Evolutionary conservation across 2,113 vertebrate species (phyloP), one percentile per base, ranked within the genome.

Genomic region (Narcine bancroftii): DNA sequence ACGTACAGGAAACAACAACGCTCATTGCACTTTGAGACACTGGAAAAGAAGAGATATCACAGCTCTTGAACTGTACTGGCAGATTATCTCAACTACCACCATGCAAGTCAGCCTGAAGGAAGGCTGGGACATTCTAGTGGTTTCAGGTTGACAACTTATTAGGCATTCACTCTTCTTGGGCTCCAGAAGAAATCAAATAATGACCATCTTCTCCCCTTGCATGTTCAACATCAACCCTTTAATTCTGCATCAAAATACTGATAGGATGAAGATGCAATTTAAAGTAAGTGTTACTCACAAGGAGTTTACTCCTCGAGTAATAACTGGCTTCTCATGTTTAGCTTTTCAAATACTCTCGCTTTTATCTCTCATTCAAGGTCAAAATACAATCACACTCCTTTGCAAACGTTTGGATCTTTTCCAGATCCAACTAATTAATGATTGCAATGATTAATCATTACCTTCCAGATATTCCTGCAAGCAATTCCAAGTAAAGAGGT

Each of bases 1-100:
- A 96, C 96, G 0, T 98, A 99, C 63, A 99, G 97, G 93, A 98
- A 98, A 93, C 97, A 98, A 94, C 97, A 97, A 33, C 98, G 96
- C 93, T 97, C 97, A 0, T 99, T 97, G 0, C 94, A 94, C 94
- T 97, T 98, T 91, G 97, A 98, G 92, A 95, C 94, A 77, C 98
- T 99, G 94, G 6, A 2, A 71, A 89, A 39, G 63, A 79, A 92
- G 69, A 81, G 71, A 92, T n/a, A 87, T 21, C 39, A 71, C 29
- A 53, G 1, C 39, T 47, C 63, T 29, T 0, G 26, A 6, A 47
- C 9, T 17, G 5, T n/a, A 24, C 63, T 29, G 89, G 26, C 39
- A 69, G 13, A 39, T 69, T 33, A 42, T 71, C 63, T 17, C 21
- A 69, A 15, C 85, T 63, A 33, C 26, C 0, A 4, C 6, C 6